A percentile compares a stretch with the other conserved stretches of the same genome.
Evolutionary conservation across 2,888 invertebrate species (phyloP).

Genomic region (Panorpa germanica): DNA sequence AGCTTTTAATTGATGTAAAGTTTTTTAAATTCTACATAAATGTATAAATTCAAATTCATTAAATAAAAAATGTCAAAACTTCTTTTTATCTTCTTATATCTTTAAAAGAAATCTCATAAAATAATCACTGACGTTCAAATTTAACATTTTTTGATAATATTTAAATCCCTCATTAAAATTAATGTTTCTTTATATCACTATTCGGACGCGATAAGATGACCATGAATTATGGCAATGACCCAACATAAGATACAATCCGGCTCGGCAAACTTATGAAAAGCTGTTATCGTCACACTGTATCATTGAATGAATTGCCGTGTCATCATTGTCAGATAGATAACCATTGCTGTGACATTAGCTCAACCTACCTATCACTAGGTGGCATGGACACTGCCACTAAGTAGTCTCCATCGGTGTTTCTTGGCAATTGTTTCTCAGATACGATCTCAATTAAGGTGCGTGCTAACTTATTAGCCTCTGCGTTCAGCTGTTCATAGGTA

Average conservation of each 20-base stretch:
- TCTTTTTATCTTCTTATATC: too few relatives aligned
- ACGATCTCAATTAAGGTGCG: constrained; percentile 17
- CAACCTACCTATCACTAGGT: constrained; percentile 40
- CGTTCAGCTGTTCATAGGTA: constrained; percentile 26
- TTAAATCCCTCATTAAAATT: too few relatives aligned
- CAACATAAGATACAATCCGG: background rate
- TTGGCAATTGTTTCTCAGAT: constrained; percentile 15
- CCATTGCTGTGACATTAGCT: background rate
- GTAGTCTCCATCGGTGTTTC: constrained; percentile 47
- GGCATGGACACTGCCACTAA: constrained; percentile 64
- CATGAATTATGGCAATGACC: too few relatives aligned
- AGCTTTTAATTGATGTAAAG: too few relatives aligned
- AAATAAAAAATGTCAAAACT: too few relatives aligned
- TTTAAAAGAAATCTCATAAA: too few relatives aligned
- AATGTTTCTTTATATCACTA: too few relatives aligned
- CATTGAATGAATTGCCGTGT: background rate
- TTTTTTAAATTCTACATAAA: too few relatives aligned
- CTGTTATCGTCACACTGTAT: background rate
- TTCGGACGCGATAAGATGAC: too few relatives aligned
- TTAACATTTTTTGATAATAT: too few relatives aligned
- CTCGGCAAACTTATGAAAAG: background rate
- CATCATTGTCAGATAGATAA: background rate
- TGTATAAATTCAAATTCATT: too few relatives aligned
- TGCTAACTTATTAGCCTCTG: constrained; percentile 26
- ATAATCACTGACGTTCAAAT: too few relatives aligned